Conservation (phyloP, 2,797 vertebrate species). For the Notolepis coatsorum region DNA sequence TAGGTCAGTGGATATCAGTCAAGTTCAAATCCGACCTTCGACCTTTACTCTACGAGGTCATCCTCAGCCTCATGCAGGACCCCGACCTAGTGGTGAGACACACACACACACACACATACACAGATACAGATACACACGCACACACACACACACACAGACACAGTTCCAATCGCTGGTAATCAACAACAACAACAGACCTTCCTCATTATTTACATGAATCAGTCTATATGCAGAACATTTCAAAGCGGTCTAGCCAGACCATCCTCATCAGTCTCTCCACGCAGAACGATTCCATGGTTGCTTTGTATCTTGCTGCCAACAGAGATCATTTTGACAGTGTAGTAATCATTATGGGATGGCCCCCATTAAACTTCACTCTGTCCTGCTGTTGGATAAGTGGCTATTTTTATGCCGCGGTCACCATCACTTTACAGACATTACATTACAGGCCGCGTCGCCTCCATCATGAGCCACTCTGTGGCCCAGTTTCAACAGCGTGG, state of each 20-base stretch:
- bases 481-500: too few relatives aligned
- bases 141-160: background rate
- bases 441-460: slow-evolving; percentile 26
- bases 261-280: too few relatives aligned
- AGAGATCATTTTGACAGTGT: too few relatives aligned
- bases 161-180: too few relatives aligned
- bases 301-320: too few relatives aligned
- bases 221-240: too few relatives aligned
- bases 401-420: slow-evolving; percentile 10
- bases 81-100: slow-evolving; percentile 93
- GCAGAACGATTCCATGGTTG: too few relatives aligned
- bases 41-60: slow-evolving; percentile 93
- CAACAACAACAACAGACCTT: too few relatives aligned
- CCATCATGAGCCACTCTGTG: slow-evolving; percentile 22
- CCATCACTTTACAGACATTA: slow-evolving; percentile 27
- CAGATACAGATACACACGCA: background rate
- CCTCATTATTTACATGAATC: too few relatives aligned
- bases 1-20: slow-evolving; percentile 98
- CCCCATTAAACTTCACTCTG: background rate
- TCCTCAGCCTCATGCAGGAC: slow-evolving; percentile 94
- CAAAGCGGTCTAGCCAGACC: too few relatives aligned
- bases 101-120: background rate
- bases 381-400: slow-evolving; percentile 16
- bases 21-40: slow-evolving; percentile 96
- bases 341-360: slow-evolving; percentile 11